These are phyloP conservation scores for Gortyna flavago DNA, from an alignment of 2,888 invertebrate species.

Conservation along the genomic window DNA sequence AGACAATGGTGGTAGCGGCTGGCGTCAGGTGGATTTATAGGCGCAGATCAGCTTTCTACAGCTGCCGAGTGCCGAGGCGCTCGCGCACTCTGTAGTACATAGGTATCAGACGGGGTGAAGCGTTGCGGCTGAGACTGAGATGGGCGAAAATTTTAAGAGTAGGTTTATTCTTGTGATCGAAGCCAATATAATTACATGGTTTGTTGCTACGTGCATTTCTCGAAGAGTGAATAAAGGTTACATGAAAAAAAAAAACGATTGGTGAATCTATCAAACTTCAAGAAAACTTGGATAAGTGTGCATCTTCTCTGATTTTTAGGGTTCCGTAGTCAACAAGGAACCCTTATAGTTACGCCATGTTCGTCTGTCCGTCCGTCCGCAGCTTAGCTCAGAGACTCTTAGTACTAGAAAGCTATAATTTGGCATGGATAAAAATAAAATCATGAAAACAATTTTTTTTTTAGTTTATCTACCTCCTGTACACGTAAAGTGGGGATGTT, in stretches of 20 bases:
- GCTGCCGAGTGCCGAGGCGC: constrained; percentile 60
- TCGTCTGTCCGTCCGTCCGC: not conserved
- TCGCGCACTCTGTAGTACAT: constrained; percentile 51
- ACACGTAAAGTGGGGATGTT: not conserved
- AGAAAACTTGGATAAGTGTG: not conserved
- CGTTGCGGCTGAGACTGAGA: constrained; percentile 10
- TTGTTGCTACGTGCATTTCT: constrained; percentile 10
- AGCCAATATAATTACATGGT: constrained; percentile 20
- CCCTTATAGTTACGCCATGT: not conserved
- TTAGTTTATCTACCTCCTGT: too few species aligned
- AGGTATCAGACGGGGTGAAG: constrained; percentile 37
- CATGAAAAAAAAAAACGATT: not conserved
- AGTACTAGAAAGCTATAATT: too few species aligned
- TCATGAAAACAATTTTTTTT: too few species aligned
- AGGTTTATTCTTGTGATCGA: constrained; percentile 15
- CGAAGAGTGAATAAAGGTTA: not conserved
- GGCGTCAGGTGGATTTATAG: constrained; percentile 83
- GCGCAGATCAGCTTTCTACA: constrained; percentile 84
- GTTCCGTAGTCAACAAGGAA: not conserved
- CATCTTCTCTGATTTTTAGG: not conserved
- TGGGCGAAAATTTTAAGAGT: constrained; percentile 10
- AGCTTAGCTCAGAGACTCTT: too few species aligned
- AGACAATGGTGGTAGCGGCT: constrained; percentile 82
- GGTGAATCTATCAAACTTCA: not conserved
- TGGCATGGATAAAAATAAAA: too few species aligned